These are phyloP conservation scores for Corvus moneduloides DNA, from an alignment of 2,113 vertebrate species.

Conservation along the genomic window DNA sequence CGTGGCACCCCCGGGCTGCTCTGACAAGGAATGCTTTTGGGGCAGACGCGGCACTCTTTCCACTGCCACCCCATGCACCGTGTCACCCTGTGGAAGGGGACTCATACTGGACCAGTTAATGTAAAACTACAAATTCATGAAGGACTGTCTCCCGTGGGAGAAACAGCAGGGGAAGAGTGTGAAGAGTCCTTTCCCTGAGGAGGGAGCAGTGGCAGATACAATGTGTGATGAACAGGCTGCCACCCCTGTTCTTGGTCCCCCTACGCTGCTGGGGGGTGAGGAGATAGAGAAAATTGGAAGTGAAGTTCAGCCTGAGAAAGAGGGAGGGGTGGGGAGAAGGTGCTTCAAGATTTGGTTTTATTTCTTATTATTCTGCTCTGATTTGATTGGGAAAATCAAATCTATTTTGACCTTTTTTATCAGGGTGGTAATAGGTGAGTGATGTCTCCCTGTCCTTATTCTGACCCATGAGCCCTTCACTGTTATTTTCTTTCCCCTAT, in stretches of 20 bases:
- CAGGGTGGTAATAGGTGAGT: rapidly evolving
- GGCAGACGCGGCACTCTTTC: too few species aligned
- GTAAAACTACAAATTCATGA: not conserved
- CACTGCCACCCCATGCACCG: too few species aligned
- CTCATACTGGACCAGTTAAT: too few species aligned
- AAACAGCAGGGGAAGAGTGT: not conserved
- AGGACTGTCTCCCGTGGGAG: rapidly evolving
- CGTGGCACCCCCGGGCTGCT: too few species aligned
- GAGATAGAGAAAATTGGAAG: rapidly evolving
- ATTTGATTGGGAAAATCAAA: not conserved
- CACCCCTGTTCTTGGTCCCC: rapidly evolving
- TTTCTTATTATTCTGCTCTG: not conserved
- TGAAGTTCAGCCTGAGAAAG: not conserved
- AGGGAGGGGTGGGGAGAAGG: not conserved
- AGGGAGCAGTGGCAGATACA: not conserved
- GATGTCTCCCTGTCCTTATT: not conserved
- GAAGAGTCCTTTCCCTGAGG: not conserved
- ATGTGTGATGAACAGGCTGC: rapidly evolving
- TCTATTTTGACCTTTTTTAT: not conserved
- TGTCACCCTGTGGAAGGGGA: not conserved
- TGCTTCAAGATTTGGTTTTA: not conserved
- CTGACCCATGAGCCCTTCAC: rapidly evolving
- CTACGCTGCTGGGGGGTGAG: rapidly evolving
- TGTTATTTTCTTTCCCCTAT: not conserved
- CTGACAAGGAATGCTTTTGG: too few species aligned